Base-by-base conservation (phyloP, 2,888 invertebrate genomes). In the Andrena flavipes region DNA sequence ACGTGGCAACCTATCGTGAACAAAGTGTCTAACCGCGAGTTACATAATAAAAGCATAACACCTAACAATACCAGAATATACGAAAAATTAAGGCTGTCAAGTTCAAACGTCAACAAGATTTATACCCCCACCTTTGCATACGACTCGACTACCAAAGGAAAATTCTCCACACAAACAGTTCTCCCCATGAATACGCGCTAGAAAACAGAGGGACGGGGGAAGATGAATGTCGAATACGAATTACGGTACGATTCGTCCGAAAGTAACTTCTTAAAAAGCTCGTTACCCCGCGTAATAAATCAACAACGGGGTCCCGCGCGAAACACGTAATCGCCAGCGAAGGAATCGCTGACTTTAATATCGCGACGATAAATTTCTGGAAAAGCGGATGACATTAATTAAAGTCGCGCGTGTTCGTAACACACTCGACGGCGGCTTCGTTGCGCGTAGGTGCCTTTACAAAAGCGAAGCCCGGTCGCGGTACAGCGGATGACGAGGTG, bases 371-470 rank as follows among this genome's bases (percentile, higher is more conserved):
- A 73, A 68, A 54, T 73, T 20, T 42, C 35, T 33, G 23, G 59
- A 33, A 42, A 26, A 42, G 30, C 20, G n/a, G 42, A 42, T 48
- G 68, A 42, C 59, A 72, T 76, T 72, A 82, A 82, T 81, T 81
- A 63, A 68, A 76, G 16, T 33, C 59, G 42, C 35, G 65, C 64
- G 51, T 64, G 67, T 59, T 20, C 29, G 63, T 35, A 16, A 64
- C 59, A 51, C 54, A 20, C 80, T 70, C 54, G 30, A 23, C 7
- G 26, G 60, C 26, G n/a, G 6, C 20, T 2, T 30, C 60, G 30
- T n/a, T 2, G 60, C 60, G 33, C 30, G 56, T 20, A 20, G 51
- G 51, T 8, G 16, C 8, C 3, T 8, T 1, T 13, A 60, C 51
- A 68, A 62, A 75, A 75, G 60, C 56, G 56, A n/a, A 13, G 49